Evolutionary conservation across 2,797 vertebrate species (phyloP).

Genomic region (Scomberomorus guttatus): DNA sequence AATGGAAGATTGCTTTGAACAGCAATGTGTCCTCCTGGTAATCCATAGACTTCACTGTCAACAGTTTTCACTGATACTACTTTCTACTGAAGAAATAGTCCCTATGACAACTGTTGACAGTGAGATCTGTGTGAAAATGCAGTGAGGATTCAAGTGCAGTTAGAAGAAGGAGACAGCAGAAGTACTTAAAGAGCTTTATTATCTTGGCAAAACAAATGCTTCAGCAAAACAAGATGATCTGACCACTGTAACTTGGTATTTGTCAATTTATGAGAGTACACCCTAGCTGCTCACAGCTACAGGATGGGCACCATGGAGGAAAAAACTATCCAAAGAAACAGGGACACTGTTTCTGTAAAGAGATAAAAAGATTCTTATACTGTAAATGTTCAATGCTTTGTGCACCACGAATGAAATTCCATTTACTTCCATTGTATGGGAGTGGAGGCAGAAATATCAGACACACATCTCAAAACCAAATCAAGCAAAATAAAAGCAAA

Average conservation of each 20-base stretch:
- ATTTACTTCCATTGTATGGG: not conserved
- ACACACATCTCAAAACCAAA: not conserved
- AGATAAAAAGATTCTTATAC: not conserved
- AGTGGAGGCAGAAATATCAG: not conserved
- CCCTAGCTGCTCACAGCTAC: not conserved
- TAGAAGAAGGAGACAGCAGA: not conserved
- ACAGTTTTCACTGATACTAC: not conserved
- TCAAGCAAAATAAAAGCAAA: not conserved
- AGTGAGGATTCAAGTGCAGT: not conserved
- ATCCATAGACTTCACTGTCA: not conserved
- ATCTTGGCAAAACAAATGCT: not conserved
- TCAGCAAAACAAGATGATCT: not conserved
- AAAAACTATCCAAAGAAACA: not conserved
- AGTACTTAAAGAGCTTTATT: not conserved
- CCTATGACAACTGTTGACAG: not conserved
- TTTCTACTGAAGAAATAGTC: not conserved
- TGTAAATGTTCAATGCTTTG: not conserved
- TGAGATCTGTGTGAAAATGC: not conserved
- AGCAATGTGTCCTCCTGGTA: not conserved
- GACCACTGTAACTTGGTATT: not conserved
- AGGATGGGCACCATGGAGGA: constrained; percentile 54
- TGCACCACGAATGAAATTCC: not conserved
- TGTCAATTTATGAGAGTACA: not conserved
- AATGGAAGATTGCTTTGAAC: not conserved
- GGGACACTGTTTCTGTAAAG: not conserved